These are phyloP conservation scores for Cebidichthys violaceus DNA, from an alignment of 2,113 vertebrate genomes.

Conservation along the genomic window DNA sequence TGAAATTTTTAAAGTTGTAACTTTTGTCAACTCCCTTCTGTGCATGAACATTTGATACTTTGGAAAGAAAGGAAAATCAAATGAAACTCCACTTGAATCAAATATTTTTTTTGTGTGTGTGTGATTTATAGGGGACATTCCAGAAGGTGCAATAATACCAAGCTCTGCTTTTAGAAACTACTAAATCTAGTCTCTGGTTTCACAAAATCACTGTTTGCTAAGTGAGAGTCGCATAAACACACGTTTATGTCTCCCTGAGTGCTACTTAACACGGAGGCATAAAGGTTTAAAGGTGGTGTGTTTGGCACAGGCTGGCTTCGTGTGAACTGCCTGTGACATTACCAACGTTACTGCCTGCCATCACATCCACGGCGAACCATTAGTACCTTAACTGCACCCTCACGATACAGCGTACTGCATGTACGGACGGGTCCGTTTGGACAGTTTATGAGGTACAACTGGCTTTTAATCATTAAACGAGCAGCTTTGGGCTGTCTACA, in stretches of 20 bases:
- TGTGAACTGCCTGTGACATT: slow-evolving; percentile 33
- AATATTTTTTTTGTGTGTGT: slow-evolving; percentile 2
- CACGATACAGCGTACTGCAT: slow-evolving; percentile 5
- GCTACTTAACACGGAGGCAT: slow-evolving; percentile 55
- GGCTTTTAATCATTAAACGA: slow-evolving; percentile 45
- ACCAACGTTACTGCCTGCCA: slow-evolving; percentile 23
- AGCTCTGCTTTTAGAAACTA: slow-evolving; percentile 30
- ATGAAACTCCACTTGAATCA: slow-evolving; percentile 33
- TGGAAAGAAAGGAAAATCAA: slow-evolving; percentile 19
- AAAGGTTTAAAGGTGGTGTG: slow-evolving; percentile 54
- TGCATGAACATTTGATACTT: slow-evolving; percentile 14
- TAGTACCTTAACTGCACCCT: slow-evolving; percentile 22
- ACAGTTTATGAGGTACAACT: slow-evolving; percentile 60
- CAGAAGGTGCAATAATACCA: slow-evolving; percentile 47
- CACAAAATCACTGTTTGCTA: slow-evolving; percentile 56
- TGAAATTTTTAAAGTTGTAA: not conserved
- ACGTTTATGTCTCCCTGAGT: slow-evolving; percentile 62
- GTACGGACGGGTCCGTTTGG: slow-evolving; percentile 31
- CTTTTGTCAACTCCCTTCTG: not conserved
- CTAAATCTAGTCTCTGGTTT: slow-evolving; percentile 47
- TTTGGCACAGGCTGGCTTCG: slow-evolving; percentile 46
- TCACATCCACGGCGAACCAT: not conserved
- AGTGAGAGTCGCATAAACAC: slow-evolving; percentile 69
- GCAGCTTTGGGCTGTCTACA: slow-evolving; percentile 38
- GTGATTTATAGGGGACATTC: slow-evolving; percentile 49